These are phyloP conservation scores for Heliocidaris tuberculata DNA, from an alignment of 35 echinoderm and acorn worm species.

Conservation along the genomic window DNA sequence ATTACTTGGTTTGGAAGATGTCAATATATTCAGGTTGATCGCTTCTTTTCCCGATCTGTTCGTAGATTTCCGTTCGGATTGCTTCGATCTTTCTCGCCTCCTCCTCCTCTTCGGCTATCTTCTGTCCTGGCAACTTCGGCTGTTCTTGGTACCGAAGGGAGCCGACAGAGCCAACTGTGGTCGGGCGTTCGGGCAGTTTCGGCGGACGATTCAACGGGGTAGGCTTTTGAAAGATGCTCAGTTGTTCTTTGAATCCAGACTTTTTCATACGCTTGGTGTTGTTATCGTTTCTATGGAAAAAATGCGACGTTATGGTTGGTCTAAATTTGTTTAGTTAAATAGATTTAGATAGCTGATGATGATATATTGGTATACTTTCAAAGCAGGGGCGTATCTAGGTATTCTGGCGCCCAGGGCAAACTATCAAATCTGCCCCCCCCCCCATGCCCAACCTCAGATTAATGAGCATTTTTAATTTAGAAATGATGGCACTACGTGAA, in stretches of 20 bases:
- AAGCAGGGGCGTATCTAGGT: too few relatives aligned
- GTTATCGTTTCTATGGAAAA: background rate
- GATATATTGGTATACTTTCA: too few relatives aligned
- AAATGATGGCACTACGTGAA: too few relatives aligned
- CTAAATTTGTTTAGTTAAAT: too few relatives aligned
- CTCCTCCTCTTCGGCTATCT: conserved; percentile 34
- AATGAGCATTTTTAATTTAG: too few relatives aligned
- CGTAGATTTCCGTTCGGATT: background rate
- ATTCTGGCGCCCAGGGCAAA: too few relatives aligned
- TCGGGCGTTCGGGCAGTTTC: background rate
- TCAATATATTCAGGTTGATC: conserved; percentile 6
- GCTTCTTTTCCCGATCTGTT: background rate
- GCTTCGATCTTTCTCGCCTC: background rate
- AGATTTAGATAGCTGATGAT: too few relatives aligned
- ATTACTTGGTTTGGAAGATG: conserved; percentile 1
- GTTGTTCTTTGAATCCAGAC: background rate
- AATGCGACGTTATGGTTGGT: background rate
- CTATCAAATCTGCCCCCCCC: too few relatives aligned
- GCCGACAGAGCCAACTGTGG: background rate
- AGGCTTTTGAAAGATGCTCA: background rate
- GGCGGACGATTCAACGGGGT: background rate
- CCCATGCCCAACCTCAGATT: too few relatives aligned
- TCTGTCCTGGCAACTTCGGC: background rate
- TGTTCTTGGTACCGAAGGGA: background rate
- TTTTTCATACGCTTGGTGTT: background rate